These are phyloP conservation scores for Schlechtendalia chinensis DNA, from an alignment of 1,140 invertebrate species.

Conservation along the genomic window DNA sequence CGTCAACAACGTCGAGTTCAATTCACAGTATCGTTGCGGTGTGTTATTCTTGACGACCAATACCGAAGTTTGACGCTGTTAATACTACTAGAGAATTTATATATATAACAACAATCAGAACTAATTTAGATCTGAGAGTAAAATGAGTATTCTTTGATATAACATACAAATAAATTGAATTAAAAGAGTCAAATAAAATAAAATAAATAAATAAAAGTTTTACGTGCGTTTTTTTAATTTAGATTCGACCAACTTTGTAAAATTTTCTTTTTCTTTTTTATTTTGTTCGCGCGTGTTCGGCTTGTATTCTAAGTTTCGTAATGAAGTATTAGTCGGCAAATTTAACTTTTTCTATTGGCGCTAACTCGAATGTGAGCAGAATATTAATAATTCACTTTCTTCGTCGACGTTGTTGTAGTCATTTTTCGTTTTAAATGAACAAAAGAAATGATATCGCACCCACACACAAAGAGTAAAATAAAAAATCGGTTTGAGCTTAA, in stretches of 20 bases:
- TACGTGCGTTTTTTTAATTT: neutral
- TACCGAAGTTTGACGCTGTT: no score
- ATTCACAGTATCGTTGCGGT: neutral
- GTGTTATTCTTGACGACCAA: neutral
- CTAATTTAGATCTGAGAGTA: neutral
- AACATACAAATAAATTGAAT: no score
- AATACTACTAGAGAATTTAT: no score
- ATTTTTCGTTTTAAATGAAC: neutral
- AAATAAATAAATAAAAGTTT: conserved; percentile 1
- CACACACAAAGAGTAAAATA: neutral
- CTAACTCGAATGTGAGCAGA: neutral
- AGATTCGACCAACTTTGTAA: neutral
- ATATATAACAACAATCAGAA: neutral
- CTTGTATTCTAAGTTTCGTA: conserved; percentile 1
- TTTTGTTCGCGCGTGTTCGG: neutral
- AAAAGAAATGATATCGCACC: neutral
- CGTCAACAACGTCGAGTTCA: neutral
- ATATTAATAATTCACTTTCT: conserved; percentile 7
- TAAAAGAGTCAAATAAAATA: neutral
- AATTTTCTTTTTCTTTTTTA: neutral
- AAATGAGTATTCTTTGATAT: neutral
- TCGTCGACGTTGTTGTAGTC: neutral
- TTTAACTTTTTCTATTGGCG: conserved; percentile 11
- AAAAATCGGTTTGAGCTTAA: neutral
- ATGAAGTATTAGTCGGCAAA: conserved; percentile 28